phyloP scores from a whole-genome alignment of 2,113 vertebrate genomes.

The Protobothrops flavoviridis region DNA sequence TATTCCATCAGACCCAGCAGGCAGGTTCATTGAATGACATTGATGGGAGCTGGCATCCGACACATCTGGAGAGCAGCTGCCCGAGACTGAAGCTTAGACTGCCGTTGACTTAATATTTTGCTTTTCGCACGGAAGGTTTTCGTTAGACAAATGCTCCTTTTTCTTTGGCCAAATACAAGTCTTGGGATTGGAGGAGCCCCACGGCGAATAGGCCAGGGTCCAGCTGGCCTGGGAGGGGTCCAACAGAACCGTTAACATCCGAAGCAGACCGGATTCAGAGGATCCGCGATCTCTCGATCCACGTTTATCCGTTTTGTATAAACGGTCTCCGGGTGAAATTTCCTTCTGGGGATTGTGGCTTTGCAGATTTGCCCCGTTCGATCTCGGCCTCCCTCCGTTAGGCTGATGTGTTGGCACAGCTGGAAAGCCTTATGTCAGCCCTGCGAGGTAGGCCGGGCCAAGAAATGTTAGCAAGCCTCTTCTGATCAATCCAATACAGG shows the following conservation, averaged over 20 bases:
- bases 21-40: neutral
- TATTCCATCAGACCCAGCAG: neutral
- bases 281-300: neutral
- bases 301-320: neutral
- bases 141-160: neutral
- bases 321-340: neutral
- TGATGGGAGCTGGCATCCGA: neutral
- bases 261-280: neutral
- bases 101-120: neutral
- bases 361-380: neutral
- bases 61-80: neutral
- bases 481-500: too few relatives aligned
- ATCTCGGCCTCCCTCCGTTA: neutral
- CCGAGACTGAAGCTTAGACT: neutral
- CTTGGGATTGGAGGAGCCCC: neutral
- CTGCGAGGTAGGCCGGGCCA: neutral
- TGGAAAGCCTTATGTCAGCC: neutral
- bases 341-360: neutral
- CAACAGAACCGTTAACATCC: neutral
- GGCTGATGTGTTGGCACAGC: neutral
- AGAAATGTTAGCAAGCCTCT: too few relatives aligned
- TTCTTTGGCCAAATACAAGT: neutral
- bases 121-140: neutral
- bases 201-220: neutral
- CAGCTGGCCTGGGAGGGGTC: neutral